phyloP scores from a whole-genome alignment of 2,113 vertebrate species.

The Forbesichthys agassizii region DNA sequence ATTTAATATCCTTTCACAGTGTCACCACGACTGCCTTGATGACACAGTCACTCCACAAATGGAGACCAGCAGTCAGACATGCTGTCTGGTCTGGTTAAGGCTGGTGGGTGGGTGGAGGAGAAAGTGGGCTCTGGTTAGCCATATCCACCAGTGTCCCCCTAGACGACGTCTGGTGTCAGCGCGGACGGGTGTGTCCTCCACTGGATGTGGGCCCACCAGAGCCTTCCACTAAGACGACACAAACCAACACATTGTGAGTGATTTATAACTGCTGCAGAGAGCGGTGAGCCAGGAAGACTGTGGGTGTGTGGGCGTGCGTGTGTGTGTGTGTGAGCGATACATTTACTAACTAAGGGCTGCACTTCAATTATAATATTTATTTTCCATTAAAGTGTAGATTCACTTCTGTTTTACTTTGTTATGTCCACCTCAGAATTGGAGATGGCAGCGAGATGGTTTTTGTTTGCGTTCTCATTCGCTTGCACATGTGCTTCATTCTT shows the following conservation, averaged over 20 bases:
- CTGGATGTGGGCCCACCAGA: neutral
- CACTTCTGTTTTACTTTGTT: too few relatives aligned
- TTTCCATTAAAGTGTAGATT: too few relatives aligned
- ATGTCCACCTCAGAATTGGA: too few relatives aligned
- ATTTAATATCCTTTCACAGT: neutral
- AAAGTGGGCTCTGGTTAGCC: neutral
- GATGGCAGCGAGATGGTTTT: too few relatives aligned
- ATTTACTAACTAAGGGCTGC: neutral
- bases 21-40: neutral
- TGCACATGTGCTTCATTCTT: too few relatives aligned
- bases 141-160: neutral
- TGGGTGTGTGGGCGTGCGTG: neutral
- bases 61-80: neutral
- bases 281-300: neutral
- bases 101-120: neutral
- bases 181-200: neutral
- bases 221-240: neutral
- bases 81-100: neutral
- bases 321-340: neutral
- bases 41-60: neutral
- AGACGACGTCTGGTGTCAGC: neutral
- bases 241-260: slow-evolving; percentile 1
- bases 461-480: too few relatives aligned
- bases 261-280: slow-evolving; percentile 3
- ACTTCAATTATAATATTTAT: too few relatives aligned